phyloP scores from a whole-genome alignment of 2,797 vertebrate species.

The Cryptoprocta ferox region DNA sequence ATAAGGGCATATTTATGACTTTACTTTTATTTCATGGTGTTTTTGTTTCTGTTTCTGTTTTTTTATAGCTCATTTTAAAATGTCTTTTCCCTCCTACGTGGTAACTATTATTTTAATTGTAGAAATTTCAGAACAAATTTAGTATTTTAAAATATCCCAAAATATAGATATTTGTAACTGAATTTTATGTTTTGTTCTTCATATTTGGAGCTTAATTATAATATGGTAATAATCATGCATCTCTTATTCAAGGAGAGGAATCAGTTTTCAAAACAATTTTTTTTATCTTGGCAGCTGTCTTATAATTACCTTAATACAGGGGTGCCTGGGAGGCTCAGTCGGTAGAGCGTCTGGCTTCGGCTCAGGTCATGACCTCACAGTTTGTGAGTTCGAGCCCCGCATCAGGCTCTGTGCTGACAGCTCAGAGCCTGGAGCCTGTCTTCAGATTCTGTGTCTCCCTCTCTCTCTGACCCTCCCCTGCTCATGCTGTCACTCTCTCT shows the following conservation, averaged over 20 bases:
- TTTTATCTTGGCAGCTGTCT: not conserved
- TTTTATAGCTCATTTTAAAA: conserved; percentile 18
- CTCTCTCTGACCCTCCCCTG: too few species aligned
- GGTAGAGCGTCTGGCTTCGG: too few species aligned
- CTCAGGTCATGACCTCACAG: too few species aligned
- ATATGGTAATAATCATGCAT: not conserved
- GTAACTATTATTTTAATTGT: not conserved
- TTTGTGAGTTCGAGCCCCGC: too few species aligned
- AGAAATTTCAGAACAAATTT: conserved; percentile 18
- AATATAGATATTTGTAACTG: not conserved
- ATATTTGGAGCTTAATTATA: not conserved
- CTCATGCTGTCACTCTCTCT: too few species aligned
- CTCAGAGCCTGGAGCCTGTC: too few species aligned
- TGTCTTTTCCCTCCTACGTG: not conserved
- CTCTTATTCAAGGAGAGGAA: not conserved
- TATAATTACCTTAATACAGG: not conserved
- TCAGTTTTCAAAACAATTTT: not conserved
- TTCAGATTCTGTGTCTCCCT: too few species aligned
- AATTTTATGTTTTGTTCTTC: conserved; percentile 14
- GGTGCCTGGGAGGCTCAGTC: too few species aligned
- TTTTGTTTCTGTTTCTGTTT: not conserved
- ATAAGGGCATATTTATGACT: not conserved
- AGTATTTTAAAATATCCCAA: not conserved
- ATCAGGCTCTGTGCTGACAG: too few species aligned
- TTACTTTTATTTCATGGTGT: not conserved